Percentiles rank a stretch among this genome's conserved stretches.
These are phyloP conservation scores for Chlorodrepanis virens DNA, from an alignment of 2,113 vertebrate genomes.

Conservation along the genomic window DNA sequence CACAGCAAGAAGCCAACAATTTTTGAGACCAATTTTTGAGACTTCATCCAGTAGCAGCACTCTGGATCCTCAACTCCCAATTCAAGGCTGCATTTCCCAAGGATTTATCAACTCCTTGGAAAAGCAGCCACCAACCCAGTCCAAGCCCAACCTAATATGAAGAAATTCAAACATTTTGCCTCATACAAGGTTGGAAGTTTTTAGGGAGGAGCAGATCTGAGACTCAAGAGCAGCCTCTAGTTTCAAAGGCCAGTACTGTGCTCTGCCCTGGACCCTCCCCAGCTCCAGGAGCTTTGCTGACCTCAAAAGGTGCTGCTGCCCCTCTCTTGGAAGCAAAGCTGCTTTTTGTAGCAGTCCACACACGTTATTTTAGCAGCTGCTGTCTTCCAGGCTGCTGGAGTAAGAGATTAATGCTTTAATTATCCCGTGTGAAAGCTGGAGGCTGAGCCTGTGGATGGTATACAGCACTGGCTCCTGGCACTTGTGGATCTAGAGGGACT, in stretches of 20 bases:
- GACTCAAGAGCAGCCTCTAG: constrained; percentile 39
- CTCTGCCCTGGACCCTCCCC: background rate
- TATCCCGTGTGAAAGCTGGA: constrained; percentile 54
- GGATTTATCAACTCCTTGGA: background rate
- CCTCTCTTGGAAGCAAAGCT: background rate
- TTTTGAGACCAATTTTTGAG: background rate
- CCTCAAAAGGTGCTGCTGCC: background rate
- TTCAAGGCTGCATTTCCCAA: background rate
- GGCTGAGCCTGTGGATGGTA: constrained; percentile 29
- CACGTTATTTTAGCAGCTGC: constrained; percentile 48
- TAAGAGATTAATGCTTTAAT: constrained; percentile 73
- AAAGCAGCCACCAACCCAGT: background rate
- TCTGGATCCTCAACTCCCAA: background rate
- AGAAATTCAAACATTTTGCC: background rate
- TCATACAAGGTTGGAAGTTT: fast-evolving
- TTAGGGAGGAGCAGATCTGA: background rate
- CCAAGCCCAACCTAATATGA: background rate
- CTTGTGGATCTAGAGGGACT: constrained; percentile 56
- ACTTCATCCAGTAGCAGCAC: background rate
- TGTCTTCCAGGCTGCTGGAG: constrained; percentile 50
- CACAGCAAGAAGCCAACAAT: background rate
- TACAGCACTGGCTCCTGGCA: constrained; percentile 47
- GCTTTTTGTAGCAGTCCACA: background rate
- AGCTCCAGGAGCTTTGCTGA: background rate
- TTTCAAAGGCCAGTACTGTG: constrained; percentile 22